Evolutionary conservation across 2,888 invertebrate genomes (phyloP), one percentile per base, ranked within the genome.

Genomic region (Spialia ferax): DNA sequence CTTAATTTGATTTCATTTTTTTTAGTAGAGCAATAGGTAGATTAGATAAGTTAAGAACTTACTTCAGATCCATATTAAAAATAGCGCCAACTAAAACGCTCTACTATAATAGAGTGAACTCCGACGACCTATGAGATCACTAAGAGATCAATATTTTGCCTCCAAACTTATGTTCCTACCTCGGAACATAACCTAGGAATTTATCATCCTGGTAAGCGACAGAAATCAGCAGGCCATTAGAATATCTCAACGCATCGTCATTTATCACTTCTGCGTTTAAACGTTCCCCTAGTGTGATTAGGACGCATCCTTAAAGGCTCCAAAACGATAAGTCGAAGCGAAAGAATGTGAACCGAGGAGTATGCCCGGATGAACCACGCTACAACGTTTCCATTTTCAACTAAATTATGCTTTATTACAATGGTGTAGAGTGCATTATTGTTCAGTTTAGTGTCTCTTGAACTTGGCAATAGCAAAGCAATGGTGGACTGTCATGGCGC

Each of bases 281-380:
- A 88, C 80, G 85, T 83, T 85, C 86, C 88, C 88, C 82, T 76
- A 79, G 81, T 81, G 81, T 87, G 89, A 90, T 89, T 91, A 91
- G 89, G 91, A 88, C 91, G 91, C 89, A 92, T 92, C 89, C 86
- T 90, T 91, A 93, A 89, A 90, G 91, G 87, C 86, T 88, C 89
- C 80, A 87, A 86, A 85, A 84, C 86, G 87, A 93, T 91, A 92
- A 91, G 85, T 87, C 85, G 82, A 82, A 83, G 82, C 83, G 78
- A 83, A 90, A 88, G 92, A 92, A 92, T 93, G 93, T 85, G 88
- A 89, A 79, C 86, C 81, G 89, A 87, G 87, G 79, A 86, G 86
- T 86, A 88, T 85, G 86, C 89, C 83, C 86, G 83, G 85, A 86
- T 83, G 82, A 83, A 81, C 76, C 79, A 75, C 74, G 73, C 76